These are phyloP conservation scores for Temnopleurus reevesii DNA, from an alignment of 53 echinoderm and acorn worm species.

Conservation along the genomic window DNA sequence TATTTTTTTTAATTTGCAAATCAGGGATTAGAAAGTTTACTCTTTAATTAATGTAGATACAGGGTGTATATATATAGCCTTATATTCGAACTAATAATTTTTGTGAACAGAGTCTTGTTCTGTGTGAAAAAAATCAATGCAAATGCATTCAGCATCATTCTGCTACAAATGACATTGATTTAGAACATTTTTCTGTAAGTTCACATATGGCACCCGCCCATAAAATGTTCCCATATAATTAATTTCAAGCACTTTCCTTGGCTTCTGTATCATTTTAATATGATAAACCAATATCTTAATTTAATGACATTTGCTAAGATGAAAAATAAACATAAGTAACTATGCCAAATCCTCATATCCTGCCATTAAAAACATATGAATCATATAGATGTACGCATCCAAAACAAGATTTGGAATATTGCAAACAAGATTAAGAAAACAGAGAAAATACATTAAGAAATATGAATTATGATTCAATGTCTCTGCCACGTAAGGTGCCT, in stretches of 20 bases:
- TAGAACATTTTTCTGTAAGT: not conserved
- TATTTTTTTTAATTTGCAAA: too few relatives aligned
- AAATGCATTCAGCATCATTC: too few relatives aligned
- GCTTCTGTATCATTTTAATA: not conserved
- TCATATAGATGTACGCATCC: not conserved
- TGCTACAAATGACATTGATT: not conserved
- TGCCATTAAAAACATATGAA: not conserved
- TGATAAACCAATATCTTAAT: not conserved
- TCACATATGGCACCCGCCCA: not conserved
- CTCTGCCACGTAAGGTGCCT: not conserved
- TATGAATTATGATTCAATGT: not conserved
- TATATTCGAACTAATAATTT: too few relatives aligned
- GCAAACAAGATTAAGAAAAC: not conserved
- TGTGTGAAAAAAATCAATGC: too few relatives aligned
- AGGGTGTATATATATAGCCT: too few relatives aligned
- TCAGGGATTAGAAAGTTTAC: too few relatives aligned
- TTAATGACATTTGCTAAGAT: not conserved
- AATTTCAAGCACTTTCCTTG: not conserved
- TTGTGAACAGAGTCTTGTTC: too few relatives aligned
- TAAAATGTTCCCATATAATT: not conserved
- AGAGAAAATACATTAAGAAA: not conserved
- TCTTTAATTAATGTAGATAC: too few relatives aligned
- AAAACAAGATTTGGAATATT: not conserved
- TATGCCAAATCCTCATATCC: slow-evolving; percentile 39
- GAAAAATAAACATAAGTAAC: not conserved